These are phyloP conservation scores for Leptopilina syphax DNA, from an alignment of 2,888 invertebrate genomes.

Conservation along the genomic window DNA sequence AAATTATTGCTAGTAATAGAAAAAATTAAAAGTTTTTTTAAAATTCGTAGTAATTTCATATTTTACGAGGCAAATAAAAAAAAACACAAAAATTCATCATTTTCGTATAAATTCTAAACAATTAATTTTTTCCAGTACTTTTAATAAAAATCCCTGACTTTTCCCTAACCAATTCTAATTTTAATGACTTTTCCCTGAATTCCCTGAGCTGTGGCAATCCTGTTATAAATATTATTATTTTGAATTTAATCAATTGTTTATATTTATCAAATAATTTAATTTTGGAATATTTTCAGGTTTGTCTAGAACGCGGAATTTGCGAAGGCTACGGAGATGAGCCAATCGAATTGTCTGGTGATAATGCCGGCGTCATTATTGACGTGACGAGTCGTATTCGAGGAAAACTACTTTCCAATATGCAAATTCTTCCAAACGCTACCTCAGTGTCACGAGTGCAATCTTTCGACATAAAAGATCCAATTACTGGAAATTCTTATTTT, in stretches of 20 bases:
- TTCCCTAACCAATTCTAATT: too few species aligned
- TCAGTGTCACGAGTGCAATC: slow-evolving; percentile 83
- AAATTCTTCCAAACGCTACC: slow-evolving; percentile 81
- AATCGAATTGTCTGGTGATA: slow-evolving; percentile 74
- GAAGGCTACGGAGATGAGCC: slow-evolving; percentile 76
- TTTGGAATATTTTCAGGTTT: slow-evolving; percentile 63
- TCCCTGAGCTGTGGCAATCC: too few species aligned
- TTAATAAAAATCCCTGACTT: too few species aligned
- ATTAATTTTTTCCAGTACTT: too few species aligned
- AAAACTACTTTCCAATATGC: slow-evolving; percentile 61
- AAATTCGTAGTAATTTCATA: too few species aligned
- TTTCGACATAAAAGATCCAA: slow-evolving; percentile 84
- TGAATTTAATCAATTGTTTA: not conserved
- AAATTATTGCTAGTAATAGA: too few species aligned
- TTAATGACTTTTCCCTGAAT: too few species aligned
- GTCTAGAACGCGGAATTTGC: slow-evolving; percentile 72
- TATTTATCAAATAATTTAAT: not conserved
- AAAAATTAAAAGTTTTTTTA: too few species aligned
- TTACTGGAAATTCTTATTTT: slow-evolving; percentile 83
- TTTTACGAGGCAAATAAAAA: too few species aligned
- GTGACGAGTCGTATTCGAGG: slow-evolving; percentile 68
- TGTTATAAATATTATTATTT: not conserved
- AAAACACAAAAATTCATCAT: too few species aligned
- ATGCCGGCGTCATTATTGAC: slow-evolving; percentile 71
- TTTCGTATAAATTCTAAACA: too few species aligned